phyloP scores from a whole-genome alignment of 2,113 vertebrate genomes.

The Tonatia bakeri region DNA sequence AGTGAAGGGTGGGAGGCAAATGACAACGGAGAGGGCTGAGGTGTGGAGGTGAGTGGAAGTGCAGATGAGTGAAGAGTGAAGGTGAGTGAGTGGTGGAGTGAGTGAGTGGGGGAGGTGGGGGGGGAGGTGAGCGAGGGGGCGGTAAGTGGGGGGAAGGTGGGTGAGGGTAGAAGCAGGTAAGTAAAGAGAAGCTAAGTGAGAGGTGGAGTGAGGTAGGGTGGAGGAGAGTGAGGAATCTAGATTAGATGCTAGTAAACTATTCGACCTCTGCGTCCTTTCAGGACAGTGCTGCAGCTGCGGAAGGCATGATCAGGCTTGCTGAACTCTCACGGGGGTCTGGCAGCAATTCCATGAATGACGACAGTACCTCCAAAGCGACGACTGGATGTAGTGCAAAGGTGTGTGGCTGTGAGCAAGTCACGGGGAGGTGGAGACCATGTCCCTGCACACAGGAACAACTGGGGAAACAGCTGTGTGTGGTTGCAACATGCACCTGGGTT shows the following conservation, averaged over 20 bases:
- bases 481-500: neutral
- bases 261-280: neutral
- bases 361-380: neutral
- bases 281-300: neutral
- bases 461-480: neutral
- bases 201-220: neutral
- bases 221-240: neutral
- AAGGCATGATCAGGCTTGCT: neutral
- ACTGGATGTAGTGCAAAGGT: neutral
- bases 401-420: neutral
- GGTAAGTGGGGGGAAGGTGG: neutral
- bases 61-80: neutral
- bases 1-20: neutral
- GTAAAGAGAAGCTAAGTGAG: neutral
- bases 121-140: neutral
- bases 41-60: neutral
- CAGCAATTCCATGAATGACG: neutral
- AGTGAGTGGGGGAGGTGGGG: neutral
- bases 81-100: neutral
- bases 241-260: neutral
- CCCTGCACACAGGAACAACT: neutral
- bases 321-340: neutral
- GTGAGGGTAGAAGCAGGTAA: neutral
- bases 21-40: neutral
- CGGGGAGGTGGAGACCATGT: neutral